Base-by-base conservation (phyloP, 1,140 invertebrate genomes). In the Cepaea nemoralis region DNA sequence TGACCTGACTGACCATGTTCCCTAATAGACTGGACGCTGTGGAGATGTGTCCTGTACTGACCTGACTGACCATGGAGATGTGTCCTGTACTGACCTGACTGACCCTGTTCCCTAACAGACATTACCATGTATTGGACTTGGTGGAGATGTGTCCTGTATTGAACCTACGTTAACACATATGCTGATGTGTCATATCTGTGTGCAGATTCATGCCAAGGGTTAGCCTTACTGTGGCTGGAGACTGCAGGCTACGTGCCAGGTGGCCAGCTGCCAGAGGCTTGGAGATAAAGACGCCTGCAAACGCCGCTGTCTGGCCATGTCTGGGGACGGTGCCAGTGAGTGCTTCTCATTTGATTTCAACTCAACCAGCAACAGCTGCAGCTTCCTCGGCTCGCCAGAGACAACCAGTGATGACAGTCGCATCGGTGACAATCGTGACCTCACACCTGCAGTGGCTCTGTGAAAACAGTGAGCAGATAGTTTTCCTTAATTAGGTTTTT, bases 161-260 rank as follows among this genome's bases (percentile, higher is more conserved):
- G n/a, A n/a, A n/a, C n/a, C n/a, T n/a, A n/a, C n/a, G n/a, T n/a
- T n/a, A n/a, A n/a, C n/a, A n/a, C n/a, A n/a, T n/a, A n/a, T n/a
- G n/a, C n/a, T n/a, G n/a, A n/a, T n/a, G n/a, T n/a, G n/a, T n/a
- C n/a, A n/a, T n/a, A n/a, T 55, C n/a, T 55, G 22, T 55, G 19
- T 75, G 73, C n/a, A 88, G 87, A 87, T 83, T 87, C 86, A 14
- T 88, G 86, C 81, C 74, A 84, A 81, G 79, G 83, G 40, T 67
- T 88, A 39, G 80, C 85, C 55, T 45, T 88, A 19, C 42, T 82
- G 19, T 88, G 87, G 87, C 59, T 85, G 33, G 77, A 59, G 40
- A 76, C 86, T n/a, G 31, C 16, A 80, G 82, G 82, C 6, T 66
- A 37, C 48, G 45, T 59, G 27, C 24, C 80, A 27, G 31, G 50